A percentile compares a stretch with the other conserved stretches of the same genome.
These are phyloP conservation scores for Xerus inauris DNA, from an alignment of 2,113 vertebrate species.

Conservation along the genomic window DNA sequence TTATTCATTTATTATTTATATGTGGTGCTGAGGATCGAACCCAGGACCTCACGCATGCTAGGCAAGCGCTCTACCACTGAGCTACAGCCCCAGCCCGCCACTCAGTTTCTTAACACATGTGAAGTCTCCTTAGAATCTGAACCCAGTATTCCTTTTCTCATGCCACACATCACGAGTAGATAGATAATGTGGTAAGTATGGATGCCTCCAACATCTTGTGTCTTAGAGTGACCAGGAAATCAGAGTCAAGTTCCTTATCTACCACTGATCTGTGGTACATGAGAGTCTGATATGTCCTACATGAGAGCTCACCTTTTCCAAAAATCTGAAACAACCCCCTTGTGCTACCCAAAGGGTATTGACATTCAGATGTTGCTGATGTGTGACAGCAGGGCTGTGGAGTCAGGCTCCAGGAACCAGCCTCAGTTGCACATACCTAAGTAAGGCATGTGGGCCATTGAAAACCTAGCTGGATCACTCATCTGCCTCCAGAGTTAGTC, in stretches of 20 bases:
- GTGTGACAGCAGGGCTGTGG: fast-evolving
- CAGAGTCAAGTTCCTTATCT: background rate
- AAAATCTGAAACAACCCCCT: fast-evolving
- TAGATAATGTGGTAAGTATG: fast-evolving
- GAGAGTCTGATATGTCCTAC: background rate
- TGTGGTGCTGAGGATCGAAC: no score
- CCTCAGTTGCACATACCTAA: background rate
- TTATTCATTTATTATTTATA: no score
- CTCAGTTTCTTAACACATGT: fast-evolving
- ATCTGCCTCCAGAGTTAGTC: conserved; percentile 54
- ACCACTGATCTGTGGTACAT: no score
- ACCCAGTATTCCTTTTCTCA: fast-evolving
- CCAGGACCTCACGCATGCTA: no score
- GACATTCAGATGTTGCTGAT: background rate
- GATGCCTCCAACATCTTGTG: fast-evolving
- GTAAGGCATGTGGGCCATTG: conserved; percentile 52
- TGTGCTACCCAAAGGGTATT: background rate
- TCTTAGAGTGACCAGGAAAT: background rate
- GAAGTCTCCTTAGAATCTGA: background rate
- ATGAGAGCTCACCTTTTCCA: background rate
- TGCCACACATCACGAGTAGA: fast-evolving
- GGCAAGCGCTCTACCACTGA: background rate
- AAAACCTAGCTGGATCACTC: conserved; percentile 58
- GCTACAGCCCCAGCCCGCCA: background rate
- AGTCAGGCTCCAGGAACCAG: background rate